Evolutionary conservation across 2,797 vertebrate species (phyloP).

Genomic region (Hippopotamyrus pictus): DNA sequence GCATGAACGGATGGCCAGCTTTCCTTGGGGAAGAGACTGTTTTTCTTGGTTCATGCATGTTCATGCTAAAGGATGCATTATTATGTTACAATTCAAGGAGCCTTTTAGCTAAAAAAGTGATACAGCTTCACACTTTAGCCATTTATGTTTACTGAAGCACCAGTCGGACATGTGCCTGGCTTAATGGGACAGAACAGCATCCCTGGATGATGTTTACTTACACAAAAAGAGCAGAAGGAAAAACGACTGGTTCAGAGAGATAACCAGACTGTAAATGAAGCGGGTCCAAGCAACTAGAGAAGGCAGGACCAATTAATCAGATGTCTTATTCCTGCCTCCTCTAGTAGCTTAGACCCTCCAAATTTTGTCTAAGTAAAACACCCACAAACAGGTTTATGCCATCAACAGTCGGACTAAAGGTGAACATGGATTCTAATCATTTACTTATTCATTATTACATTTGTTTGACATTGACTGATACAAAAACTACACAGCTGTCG

Average conservation of each 20-base stretch:
- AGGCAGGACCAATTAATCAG: background rate
- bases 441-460: background rate
- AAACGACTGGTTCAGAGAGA: background rate
- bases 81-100: background rate
- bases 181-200: background rate
- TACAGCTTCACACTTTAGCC: background rate
- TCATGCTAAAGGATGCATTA: background rate
- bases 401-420: background rate
- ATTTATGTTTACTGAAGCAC: background rate
- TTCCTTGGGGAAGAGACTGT: background rate
- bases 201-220: background rate
- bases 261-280: background rate
- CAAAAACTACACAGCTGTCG: background rate
- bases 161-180: background rate
- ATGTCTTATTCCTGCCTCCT: background rate
- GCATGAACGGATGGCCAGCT: background rate
- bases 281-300: background rate
- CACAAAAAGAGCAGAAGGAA: background rate
- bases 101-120: background rate
- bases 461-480: background rate
- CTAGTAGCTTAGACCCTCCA: background rate
- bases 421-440: background rate
- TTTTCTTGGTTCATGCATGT: background rate
- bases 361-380: background rate
- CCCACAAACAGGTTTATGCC: background rate